phyloP scores from a whole-genome alignment of 2,113 vertebrate species.

The Lepus timidus region DNA sequence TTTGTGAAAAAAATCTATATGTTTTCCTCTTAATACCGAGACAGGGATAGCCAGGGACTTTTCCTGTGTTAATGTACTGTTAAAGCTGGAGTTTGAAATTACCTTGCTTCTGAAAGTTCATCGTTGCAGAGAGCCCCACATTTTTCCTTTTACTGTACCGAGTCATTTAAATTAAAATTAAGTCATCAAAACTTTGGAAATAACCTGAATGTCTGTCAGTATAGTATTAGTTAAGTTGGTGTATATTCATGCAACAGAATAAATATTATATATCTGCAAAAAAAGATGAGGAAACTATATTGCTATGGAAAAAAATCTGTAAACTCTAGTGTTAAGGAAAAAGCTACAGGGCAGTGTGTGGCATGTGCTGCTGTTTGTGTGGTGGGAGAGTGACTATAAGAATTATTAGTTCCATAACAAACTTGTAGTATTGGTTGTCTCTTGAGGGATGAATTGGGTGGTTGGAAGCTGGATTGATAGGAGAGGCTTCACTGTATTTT shows the following conservation, averaged over 20 bases:
- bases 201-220: neutral
- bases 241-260: conserved; percentile 19
- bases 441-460: neutral
- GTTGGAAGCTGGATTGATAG: neutral
- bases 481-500: neutral
- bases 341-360: neutral
- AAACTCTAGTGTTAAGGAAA: neutral
- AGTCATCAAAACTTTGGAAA: conserved; percentile 30
- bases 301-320: conserved; percentile 14
- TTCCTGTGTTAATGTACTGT: neutral
- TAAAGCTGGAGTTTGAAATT: conserved; percentile 21
- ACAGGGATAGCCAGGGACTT: neutral
- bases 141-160: neutral
- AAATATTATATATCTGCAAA: conserved; percentile 16
- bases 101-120: neutral
- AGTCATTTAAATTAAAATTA: conserved; percentile 53
- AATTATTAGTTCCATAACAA: conserved; percentile 5
- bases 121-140: neutral
- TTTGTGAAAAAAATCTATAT: neutral
- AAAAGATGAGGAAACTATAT: neutral
- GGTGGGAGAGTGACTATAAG: neutral
- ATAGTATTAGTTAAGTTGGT: conserved; percentile 21
- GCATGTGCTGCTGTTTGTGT: neutral
- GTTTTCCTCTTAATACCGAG: neutral
- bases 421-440: neutral